phyloP scores from a whole-genome alignment of 2,113 vertebrate genomes.

The Mastomys natalensis region DNA sequence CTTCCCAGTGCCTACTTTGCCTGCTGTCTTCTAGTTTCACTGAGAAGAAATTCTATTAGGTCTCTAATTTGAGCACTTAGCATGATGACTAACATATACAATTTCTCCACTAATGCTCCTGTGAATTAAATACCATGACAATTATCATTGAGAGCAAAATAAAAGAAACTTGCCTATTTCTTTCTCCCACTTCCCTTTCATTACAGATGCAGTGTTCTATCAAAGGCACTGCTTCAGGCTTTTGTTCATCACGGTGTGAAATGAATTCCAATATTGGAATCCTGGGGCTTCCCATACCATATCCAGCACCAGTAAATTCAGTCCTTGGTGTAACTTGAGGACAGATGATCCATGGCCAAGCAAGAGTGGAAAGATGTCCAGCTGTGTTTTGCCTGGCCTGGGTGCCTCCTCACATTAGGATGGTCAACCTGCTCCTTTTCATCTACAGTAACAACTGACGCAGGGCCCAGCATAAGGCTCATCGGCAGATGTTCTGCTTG shows the following conservation, averaged over 20 bases:
- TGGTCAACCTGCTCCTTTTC: not conserved
- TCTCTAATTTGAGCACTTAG: conserved; percentile 33
- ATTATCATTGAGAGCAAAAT: not conserved
- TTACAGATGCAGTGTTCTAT: not conserved
- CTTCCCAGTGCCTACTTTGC: not conserved
- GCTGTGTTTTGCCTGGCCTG: not conserved
- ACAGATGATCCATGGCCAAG: conserved; percentile 12
- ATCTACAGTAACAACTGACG: conserved; percentile 32
- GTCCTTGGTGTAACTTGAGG: conserved; percentile 5
- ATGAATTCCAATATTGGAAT: conserved; percentile 52
- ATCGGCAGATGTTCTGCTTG: conserved; percentile 55
- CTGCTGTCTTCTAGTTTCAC: not conserved
- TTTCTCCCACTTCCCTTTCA: not conserved
- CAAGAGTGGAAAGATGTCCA: not conserved
- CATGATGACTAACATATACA: not conserved
- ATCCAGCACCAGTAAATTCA: not conserved
- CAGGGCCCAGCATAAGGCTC: not conserved
- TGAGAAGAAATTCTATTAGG: not conserved
- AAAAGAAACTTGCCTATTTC: not conserved
- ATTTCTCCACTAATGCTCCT: not conserved
- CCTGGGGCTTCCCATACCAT: not conserved
- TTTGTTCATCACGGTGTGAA: conserved; percentile 38
- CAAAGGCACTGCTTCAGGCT: conserved; percentile 13
- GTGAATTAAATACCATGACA: not conserved
- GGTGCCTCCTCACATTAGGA: not conserved